Percentiles rank a stretch among this genome's conserved stretches.
Evolutionary conservation across 2,888 invertebrate species (phyloP).

Genomic region (Bombylius discolor): DNA sequence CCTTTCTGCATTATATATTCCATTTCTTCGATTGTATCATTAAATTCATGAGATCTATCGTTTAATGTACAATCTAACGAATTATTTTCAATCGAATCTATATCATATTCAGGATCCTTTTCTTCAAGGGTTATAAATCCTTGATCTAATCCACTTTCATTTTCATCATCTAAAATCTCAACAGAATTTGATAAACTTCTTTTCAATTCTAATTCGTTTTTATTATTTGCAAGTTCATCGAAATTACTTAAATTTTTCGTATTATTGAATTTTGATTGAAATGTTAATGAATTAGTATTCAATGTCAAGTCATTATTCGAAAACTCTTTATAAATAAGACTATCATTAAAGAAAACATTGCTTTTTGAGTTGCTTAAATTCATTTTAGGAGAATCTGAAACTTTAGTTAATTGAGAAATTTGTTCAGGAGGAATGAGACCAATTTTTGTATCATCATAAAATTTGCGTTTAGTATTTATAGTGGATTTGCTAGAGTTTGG

Average conservation of each 20-base stretch:
- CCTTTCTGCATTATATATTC: constrained; percentile 35
- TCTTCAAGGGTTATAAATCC: constrained; percentile 5
- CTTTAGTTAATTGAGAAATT: background rate
- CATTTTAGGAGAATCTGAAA: background rate
- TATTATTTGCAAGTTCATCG: too few relatives aligned
- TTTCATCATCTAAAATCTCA: constrained; percentile 18
- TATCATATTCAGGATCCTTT: background rate
- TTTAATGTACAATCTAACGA: background rate
- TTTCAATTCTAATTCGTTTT: too few relatives aligned
- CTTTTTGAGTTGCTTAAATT: too few relatives aligned
- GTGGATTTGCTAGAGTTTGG: background rate
- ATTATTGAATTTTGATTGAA: too few relatives aligned
- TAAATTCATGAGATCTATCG: constrained; percentile 26
- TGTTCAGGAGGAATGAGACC: background rate
- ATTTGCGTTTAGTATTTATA: background rate
- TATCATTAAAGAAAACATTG: too few relatives aligned
- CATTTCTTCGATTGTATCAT: constrained; percentile 37
- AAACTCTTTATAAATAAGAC: too few relatives aligned
- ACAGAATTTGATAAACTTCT: background rate
- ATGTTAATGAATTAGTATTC: too few relatives aligned
- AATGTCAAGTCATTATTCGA: too few relatives aligned
- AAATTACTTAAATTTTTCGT: too few relatives aligned
- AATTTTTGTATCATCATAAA: background rate
- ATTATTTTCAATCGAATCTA: background rate
- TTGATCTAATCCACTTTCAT: constrained; percentile 8